phyloP scores from a whole-genome alignment of 2,888 invertebrate species.

The Pyrgus malvae region DNA sequence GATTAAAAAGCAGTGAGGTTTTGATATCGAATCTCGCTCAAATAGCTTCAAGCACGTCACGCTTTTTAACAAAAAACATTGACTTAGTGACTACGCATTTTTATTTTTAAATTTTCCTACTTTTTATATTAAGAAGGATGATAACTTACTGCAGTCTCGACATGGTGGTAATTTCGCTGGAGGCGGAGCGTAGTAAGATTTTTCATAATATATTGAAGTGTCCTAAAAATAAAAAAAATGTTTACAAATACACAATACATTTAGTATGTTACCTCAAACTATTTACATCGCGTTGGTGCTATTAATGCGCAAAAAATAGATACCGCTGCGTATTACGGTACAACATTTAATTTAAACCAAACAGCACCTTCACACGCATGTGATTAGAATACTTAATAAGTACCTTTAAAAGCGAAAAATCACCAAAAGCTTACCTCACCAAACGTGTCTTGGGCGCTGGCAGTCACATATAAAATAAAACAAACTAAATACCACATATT shows the following conservation, averaged over 20 bases:
- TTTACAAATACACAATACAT: neutral
- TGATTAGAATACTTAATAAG: constrained; percentile 5
- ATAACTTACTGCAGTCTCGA: constrained; percentile 62
- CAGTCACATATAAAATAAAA: constrained; percentile 48
- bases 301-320: neutral
- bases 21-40: no score
- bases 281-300: no score
- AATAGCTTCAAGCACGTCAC: no score
- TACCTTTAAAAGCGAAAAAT: neutral
- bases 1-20: no score
- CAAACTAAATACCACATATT: constrained; percentile 53
- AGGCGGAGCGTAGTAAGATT: constrained; percentile 13
- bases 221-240: neutral
- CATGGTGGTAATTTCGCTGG: constrained; percentile 47
- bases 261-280: no score
- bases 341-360: neutral
- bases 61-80: no score
- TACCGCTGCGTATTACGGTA: neutral
- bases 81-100: no score
- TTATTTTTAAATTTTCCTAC: no score
- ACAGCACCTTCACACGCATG: neutral
- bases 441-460: constrained; percentile 41
- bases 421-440: constrained; percentile 50
- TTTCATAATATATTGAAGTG: neutral
- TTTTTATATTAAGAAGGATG: no score